These are phyloP conservation scores for Microtus richardsoni DNA, from an alignment of 2,113 vertebrate genomes.

Conservation along the genomic window DNA sequence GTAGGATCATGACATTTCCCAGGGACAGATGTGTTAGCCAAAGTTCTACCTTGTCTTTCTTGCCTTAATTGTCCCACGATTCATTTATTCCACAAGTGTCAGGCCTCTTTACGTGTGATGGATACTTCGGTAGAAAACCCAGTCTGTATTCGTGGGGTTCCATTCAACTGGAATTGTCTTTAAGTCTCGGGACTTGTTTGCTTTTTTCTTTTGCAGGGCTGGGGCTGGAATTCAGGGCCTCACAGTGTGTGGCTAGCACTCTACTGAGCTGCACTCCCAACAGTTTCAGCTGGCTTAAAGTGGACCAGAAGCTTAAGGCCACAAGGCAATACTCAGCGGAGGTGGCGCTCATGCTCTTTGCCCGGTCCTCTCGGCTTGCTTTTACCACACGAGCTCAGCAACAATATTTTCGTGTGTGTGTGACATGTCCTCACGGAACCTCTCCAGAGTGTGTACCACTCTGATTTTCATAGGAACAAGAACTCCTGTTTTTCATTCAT, in stretches of 20 bases:
- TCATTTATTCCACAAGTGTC: background rate
- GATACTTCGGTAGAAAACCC: background rate
- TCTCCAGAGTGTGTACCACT: background rate
- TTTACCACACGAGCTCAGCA: background rate
- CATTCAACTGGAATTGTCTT: background rate
- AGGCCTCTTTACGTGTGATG: background rate
- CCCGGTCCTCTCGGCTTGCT: background rate
- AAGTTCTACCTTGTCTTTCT: constrained; percentile 20
- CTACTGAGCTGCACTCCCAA: background rate
- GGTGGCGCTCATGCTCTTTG: background rate
- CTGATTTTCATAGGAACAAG: background rate
- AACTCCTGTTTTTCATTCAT: background rate
- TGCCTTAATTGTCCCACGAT: background rate
- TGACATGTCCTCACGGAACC: background rate
- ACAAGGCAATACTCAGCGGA: background rate
- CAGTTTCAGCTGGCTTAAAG: background rate
- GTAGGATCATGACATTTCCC: background rate
- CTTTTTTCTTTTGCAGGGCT: background rate
- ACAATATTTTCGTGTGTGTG: background rate
- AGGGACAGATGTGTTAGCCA: background rate
- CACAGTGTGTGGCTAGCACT: too few species aligned
- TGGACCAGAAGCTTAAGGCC: background rate
- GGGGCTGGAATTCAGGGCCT: background rate
- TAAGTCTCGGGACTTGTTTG: background rate
- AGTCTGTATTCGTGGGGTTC: background rate